These are phyloP conservation scores for Pseudotriccus pelzelni DNA, from an alignment of 2,797 vertebrate species.

Conservation along the genomic window DNA sequence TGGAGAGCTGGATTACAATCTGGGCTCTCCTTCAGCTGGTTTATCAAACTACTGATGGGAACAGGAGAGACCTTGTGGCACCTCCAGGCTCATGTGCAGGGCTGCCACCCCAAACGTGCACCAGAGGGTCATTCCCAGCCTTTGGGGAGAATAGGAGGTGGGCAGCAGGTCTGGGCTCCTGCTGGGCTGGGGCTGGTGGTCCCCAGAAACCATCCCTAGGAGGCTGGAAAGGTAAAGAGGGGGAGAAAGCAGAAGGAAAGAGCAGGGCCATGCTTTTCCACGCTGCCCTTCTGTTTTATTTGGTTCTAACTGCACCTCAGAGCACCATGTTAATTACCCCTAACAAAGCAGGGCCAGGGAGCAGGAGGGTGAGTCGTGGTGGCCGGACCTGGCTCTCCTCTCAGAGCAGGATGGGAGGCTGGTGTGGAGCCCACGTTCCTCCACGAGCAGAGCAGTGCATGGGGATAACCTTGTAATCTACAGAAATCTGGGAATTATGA, in stretches of 20 bases:
- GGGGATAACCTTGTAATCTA: background rate
- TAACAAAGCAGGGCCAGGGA: background rate
- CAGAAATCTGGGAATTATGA: constrained; percentile 13
- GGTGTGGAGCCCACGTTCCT: rapidly evolving
- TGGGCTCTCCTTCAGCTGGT: background rate
- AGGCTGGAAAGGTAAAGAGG: background rate
- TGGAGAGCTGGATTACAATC: background rate
- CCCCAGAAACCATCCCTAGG: background rate
- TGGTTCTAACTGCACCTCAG: background rate
- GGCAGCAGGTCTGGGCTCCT: background rate
- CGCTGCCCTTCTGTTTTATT: background rate
- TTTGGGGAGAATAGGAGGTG: rapidly evolving
- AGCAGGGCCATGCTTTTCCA: background rate
- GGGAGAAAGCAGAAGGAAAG: background rate
- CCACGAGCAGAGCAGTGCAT: background rate
- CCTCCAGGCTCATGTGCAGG: rapidly evolving
- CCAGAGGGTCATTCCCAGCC: rapidly evolving
- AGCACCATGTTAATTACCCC: background rate
- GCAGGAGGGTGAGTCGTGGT: rapidly evolving
- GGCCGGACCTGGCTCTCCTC: background rate
- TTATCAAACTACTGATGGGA: rapidly evolving
- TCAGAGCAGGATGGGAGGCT: rapidly evolving
- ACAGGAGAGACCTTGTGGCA: background rate
- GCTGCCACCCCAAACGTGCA: rapidly evolving
- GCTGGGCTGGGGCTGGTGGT: background rate